Evolutionary conservation across 2,797 vertebrate genomes (phyloP), one percentile per base, ranked within the genome.

Genomic region (Kryptolebias ocellatus): DNA sequence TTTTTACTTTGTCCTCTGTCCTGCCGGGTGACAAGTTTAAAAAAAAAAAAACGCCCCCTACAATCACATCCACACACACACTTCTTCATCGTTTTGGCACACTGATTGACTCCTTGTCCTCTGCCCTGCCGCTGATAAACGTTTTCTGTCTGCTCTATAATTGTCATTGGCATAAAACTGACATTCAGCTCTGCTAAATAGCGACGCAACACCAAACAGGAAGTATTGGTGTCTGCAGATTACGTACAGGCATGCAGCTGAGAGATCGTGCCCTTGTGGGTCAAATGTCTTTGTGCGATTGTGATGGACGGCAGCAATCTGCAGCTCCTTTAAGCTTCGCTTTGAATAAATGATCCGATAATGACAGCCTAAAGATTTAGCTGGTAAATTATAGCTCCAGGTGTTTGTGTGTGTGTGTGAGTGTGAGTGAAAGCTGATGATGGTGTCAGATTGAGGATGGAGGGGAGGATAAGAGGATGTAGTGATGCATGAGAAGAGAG

Each of bases 311-410:
- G 60, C 67, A 51, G 60, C 51, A 27, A 64, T 62, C 76, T 47
- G 18, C 20, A 1, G 66, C 17, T 63, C 47, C 67, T 65, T 62
- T 69, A 57, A 83, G 74, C 69, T 53, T 78, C 64, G 62, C 83
- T 85, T 80, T 79, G 79, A 87, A 79, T 74, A 74, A 76, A 83
- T 73, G 70, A 87, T 86, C 80, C 67, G 61, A 75, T 86, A 88
- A 87, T 81, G 84, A 83, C 81, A 81, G 67, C 65, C 70, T 74
- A 47, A 78, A 85, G 79, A 80, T 87, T 84, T 78, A 75, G 53
- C 76, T 44, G 75, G 84, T 85, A 69, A 74, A 74, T 87, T 70
- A 83, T 70, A 59, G 78, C 56, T 63, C 57, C 73, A 74, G 57
- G 73, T 84, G 72, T 77, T 65, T 69, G 53, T 57, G 24, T 61